Conservation (phyloP, 1,140 invertebrate genomes). For the Achroia grisella region DNA sequence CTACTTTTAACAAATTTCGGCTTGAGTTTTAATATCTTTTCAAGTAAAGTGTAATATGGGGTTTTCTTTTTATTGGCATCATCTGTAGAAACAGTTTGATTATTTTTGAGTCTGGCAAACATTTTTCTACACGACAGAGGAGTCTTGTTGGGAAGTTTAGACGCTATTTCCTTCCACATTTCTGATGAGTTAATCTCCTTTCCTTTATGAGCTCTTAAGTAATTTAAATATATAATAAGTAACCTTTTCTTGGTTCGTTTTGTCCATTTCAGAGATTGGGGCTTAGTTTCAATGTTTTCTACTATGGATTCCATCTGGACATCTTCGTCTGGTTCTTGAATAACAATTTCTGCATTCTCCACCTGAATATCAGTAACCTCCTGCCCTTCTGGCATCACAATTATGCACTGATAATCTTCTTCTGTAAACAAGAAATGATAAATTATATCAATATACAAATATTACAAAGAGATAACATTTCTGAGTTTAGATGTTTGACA, state of each 20-base stretch:
- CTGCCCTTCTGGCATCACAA: slow-evolving; percentile 55
- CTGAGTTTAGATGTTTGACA: too few species aligned
- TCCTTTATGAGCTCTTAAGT: slow-evolving; percentile 34
- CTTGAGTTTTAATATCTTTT: slow-evolving; percentile 42
- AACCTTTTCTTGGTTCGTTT: slow-evolving; percentile 42
- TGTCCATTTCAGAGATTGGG: slow-evolving; percentile 36
- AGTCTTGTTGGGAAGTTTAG: slow-evolving; percentile 35
- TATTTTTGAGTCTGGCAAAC: slow-evolving; percentile 39
- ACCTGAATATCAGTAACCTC: slow-evolving; percentile 29
- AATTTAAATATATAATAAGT: slow-evolving; percentile 43
- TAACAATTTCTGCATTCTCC: slow-evolving; percentile 31
- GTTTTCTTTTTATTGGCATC: slow-evolving; percentile 20
- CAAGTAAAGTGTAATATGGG: slow-evolving; percentile 31
- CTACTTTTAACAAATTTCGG: slow-evolving; percentile 31
- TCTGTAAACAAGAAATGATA: slow-evolving; percentile 33
- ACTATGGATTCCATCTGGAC: slow-evolving; percentile 1
- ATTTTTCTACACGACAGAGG: slow-evolving; percentile 47
- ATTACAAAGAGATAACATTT: too few species aligned
- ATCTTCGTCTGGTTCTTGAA: slow-evolving; percentile 12
- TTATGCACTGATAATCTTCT: slow-evolving; percentile 60
- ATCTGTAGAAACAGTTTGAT: slow-evolving; percentile 22
- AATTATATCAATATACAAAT: neutral
- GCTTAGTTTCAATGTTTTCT: neutral
- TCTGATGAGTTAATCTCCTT: slow-evolving; percentile 38
- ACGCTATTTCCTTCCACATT: slow-evolving; percentile 56